These are phyloP conservation scores for Bambusicola thoracicus DNA, from an alignment of 2,113 vertebrate species.

Conservation along the genomic window DNA sequence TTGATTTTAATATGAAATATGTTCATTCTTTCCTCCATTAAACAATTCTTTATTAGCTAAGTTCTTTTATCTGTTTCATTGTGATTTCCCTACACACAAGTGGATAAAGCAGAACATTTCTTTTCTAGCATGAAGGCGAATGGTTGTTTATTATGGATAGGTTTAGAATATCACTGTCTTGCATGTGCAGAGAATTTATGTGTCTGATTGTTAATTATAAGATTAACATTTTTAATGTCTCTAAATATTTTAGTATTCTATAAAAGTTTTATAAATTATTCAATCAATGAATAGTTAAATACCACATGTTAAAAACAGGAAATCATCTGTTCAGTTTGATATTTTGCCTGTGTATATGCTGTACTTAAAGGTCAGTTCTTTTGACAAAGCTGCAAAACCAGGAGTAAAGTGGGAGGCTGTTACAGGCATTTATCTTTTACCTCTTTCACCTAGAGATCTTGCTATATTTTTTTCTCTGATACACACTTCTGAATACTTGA, in stretches of 20 bases:
- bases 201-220: slow-evolving; percentile 76
- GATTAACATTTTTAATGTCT: slow-evolving; percentile 77
- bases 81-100: not conserved
- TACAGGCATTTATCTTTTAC: slow-evolving; percentile 14
- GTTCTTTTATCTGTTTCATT: not conserved
- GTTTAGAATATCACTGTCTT: slow-evolving; percentile 68
- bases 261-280: slow-evolving; percentile 72
- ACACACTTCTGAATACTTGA: not conserved
- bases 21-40: not conserved
- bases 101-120: not conserved
- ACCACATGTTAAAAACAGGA: slow-evolving; percentile 58
- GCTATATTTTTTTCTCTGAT: slow-evolving; percentile 8
- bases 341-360: slow-evolving; percentile 44
- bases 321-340: slow-evolving; percentile 61
- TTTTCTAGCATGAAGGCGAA: slow-evolving; percentile 65
- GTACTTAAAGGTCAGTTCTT: slow-evolving; percentile 67
- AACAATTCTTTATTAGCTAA: not conserved
- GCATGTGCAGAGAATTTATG: slow-evolving; percentile 6
- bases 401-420: slow-evolving; percentile 33
- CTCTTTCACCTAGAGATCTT: not conserved
- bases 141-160: slow-evolving; percentile 67
- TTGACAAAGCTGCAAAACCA: slow-evolving; percentile 52
- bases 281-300: slow-evolving; percentile 69
- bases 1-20: not conserved
- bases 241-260: slow-evolving; percentile 59